These are phyloP conservation scores for Mythimna impura DNA, from an alignment of 2,888 invertebrate species.

Conservation along the genomic window DNA sequence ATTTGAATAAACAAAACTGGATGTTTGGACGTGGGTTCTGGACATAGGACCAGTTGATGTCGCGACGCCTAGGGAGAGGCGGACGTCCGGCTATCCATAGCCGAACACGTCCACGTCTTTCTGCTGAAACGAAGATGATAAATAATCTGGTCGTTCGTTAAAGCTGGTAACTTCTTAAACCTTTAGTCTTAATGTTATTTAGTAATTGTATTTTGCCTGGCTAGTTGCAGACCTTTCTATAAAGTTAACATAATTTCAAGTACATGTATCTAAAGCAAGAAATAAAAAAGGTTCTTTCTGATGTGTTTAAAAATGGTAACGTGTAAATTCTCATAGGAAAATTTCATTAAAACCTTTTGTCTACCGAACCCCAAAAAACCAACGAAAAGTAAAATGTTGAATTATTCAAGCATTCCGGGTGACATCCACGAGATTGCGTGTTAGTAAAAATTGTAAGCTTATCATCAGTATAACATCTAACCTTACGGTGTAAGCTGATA, in stretches of 20 bases:
- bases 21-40: constrained; percentile 19
- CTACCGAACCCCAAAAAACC: constrained; percentile 42
- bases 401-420: constrained; percentile 50
- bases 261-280: neutral
- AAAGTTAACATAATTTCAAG: too few relatives aligned
- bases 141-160: neutral
- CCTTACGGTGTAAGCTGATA: constrained; percentile 14
- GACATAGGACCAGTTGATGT: neutral
- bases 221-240: too few relatives aligned
- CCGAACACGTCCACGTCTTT: neutral
- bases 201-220: too few relatives aligned
- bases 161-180: neutral
- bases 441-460: constrained; percentile 55
- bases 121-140: neutral
- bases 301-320: constrained; percentile 12
- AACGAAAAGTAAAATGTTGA: constrained; percentile 52
- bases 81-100: neutral
- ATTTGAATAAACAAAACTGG: constrained; percentile 44
- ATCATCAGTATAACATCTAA: constrained; percentile 43
- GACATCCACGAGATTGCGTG: constrained; percentile 59
- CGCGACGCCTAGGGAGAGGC: neutral
- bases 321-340: neutral
- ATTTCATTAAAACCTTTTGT: neutral
- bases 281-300: neutral
- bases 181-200: neutral